phyloP scores from a whole-genome alignment of 2,113 vertebrate genomes.

The crab-eating macaque (Macaca fascicularis) region T2T-MFA8v1.1 NC_088385.1:49778001-49778500 shows the following conservation, averaged over 20 bases:
- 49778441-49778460: background rate
- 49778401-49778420: background rate
- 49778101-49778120: background rate
- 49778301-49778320: background rate
- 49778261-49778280: background rate
- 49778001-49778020: background rate
- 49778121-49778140: background rate
- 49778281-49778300: background rate
- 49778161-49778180: background rate
- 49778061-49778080: background rate
- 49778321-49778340: background rate
- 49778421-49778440: background rate
- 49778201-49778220: background rate
- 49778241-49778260: background rate
- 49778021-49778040: background rate
- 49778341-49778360: background rate
- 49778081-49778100: background rate
- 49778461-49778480: conserved; percentile 18
- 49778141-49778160: background rate
- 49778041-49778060: background rate
- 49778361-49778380: background rate
- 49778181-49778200: background rate
- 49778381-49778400: background rate
- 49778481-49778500: conserved; percentile 37
- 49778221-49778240: background rate